Percentiles rank a stretch among this genome's conserved stretches.
These are phyloP conservation scores for Salvelinus fontinalis DNA, from an alignment of 2,113 vertebrate species.

Conservation along the genomic window DNA sequence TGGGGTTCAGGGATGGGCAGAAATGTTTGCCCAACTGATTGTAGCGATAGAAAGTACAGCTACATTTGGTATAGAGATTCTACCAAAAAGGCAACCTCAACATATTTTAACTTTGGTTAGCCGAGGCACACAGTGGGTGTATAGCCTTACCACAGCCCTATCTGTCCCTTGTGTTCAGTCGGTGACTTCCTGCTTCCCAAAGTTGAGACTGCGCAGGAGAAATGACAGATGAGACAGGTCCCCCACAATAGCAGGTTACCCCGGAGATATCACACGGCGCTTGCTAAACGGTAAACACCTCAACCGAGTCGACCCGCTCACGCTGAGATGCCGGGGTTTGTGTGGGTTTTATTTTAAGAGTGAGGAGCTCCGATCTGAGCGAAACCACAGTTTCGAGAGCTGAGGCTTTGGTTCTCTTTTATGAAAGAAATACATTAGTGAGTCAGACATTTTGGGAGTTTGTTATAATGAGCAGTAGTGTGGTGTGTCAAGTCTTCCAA, in stretches of 20 bases:
- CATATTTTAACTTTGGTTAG: constrained; percentile 40
- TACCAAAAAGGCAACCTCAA: constrained; percentile 2
- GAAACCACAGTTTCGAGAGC: constrained; percentile 8
- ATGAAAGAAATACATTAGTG: constrained; percentile 17
- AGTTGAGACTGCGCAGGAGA: constrained; percentile 35
- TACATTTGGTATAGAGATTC: constrained; percentile 8
- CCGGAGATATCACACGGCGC: constrained; percentile 54
- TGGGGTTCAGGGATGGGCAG: background rate
- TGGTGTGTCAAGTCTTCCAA: constrained; percentile 15
- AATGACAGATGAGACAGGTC: constrained; percentile 62
- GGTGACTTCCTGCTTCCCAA: constrained; percentile 35
- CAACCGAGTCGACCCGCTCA: constrained; percentile 23
- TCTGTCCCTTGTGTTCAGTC: background rate
- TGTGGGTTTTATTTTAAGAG: constrained; percentile 30
- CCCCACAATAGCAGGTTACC: constrained; percentile 48
- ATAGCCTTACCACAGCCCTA: constrained; percentile 18
- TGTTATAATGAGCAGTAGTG: constrained; percentile 12
- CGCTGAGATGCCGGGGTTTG: constrained; percentile 33
- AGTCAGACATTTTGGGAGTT: background rate
- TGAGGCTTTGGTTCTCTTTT: background rate
- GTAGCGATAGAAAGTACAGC: background rate
- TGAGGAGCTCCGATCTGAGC: constrained; percentile 8
- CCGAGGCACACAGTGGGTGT: constrained; percentile 17
- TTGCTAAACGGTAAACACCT: constrained; percentile 62
- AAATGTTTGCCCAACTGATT: constrained; percentile 1